Evolutionary conservation across 2,797 vertebrate genomes (phyloP), one percentile per base, ranked within the genome.

Genomic region (Sternotherus odoratus): DNA sequence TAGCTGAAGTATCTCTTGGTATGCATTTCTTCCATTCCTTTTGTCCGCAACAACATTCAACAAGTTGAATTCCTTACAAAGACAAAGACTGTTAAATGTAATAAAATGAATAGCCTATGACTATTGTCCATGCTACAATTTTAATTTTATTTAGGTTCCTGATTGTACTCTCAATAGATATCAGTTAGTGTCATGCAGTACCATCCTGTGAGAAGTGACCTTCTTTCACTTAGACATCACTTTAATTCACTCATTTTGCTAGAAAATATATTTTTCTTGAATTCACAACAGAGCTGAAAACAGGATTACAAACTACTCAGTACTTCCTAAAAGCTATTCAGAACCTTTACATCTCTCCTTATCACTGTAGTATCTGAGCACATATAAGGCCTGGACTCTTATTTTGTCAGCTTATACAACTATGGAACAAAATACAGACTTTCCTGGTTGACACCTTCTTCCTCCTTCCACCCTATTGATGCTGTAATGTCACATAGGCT

Each of bases 1-100:
- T 92, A 96, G 96, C 97, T 97, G 95, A 97, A 98, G 97, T 85
- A 82, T 96, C 96, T 95, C 87, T 96, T 93, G 51, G 82, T 96
- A 93, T 96, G 95, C 95, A 96, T 95, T 95, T 97, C 97, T 96
- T 92, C 97, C 97, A 95, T 97, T 97, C 97, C 97, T 95, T 75
- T 94, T 96, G 95, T 97, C 94, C 97, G 97, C 97, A 84, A 89
- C 95, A 97, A 97, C 97, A 96, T 93, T 97, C 95, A 96, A 92
- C 11, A 94, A 95, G 94, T 89, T 92, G 10, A 48, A 96, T 91
- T 97, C 92, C 95, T 94, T 95, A 94, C 94, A 96, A 95, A 92
- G 36, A 96, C 54, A 94, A 92, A 81, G 95, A 93, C 96, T 96
- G 81, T 90, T 97, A 90, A 87, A 56, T 50, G 36, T 39, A 81